Base-by-base conservation (phyloP, 2,113 vertebrate genomes). In the Lota lota region DNA sequence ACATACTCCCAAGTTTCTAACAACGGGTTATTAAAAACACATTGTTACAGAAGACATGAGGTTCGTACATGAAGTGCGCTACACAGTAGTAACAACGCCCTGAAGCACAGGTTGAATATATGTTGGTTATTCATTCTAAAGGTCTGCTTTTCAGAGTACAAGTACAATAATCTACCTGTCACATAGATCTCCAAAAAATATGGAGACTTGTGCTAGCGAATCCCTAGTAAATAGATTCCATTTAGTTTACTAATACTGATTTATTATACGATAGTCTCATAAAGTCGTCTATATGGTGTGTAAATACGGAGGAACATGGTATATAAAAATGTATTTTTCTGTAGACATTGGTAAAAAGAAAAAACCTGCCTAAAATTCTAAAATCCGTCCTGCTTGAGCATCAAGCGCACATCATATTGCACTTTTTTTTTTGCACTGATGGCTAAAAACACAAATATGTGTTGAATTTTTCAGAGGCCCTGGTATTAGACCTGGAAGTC, bases 61-160 rank as follows among this genome's bases (percentile, higher is more conserved):
- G 89, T 88, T 89, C 81, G 82, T 33, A 33, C 28, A 89, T 83
- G 77, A 87, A 79, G 2, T 3, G 74, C 74, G 87, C 81, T 77
- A 70, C 53, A 81, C 72, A 77, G 87, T 73, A 83, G 77, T 75
- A 83, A 87, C 91, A 83, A 64, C 89, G 88, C 91, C 84, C 89
- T 86, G 90, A 93, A 93, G 91, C 83, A 94, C 91, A 93, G 88
- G 90, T 92, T 84, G 87, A 90, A 93, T 79, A 89, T 90, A 92
- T 83, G 84, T 85, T 93, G 91, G 40, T 94, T 90, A 93, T 90
- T 92, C 89, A 91, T 89, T 78, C 84, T 88, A 85, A 91, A 91
- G 91, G 90, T 79, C 88, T 90, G 85, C 86, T 84, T 82, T 79
- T 80, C 86, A 78, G 83, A 18, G 53, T 56, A 53, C 12, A 91